Percentiles rank a stretch among this genome's conserved stretches.
phyloP scores from a whole-genome alignment of 2,888 invertebrate genomes.

The Drosophila paramelanica region DNA sequence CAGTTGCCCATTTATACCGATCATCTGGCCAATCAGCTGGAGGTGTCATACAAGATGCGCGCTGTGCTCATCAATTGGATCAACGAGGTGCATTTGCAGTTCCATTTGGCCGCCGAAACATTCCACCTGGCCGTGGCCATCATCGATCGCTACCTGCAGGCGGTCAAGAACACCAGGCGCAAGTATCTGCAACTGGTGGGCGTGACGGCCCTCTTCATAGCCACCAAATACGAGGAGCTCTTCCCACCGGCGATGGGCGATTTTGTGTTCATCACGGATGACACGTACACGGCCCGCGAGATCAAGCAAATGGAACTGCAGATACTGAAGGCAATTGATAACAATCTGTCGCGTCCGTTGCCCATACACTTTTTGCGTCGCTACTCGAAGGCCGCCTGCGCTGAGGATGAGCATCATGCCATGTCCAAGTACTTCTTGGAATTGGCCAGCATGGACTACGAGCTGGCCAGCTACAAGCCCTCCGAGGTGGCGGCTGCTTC shows the following conservation, averaged over 20 bases:
- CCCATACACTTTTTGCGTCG: conserved; percentile 95
- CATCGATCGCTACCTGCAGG: conserved; percentile 93
- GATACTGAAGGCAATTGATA: conserved; percentile 91
- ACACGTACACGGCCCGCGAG: conserved; percentile 92
- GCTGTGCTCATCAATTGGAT: conserved; percentile 96
- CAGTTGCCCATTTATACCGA: conserved; percentile 88
- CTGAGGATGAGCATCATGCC: conserved; percentile 89
- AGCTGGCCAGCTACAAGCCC: conserved; percentile 91
- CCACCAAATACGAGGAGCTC: conserved; percentile 98
- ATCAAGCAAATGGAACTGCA: conserved; percentile 93
- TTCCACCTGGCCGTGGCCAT: conserved; percentile 94
- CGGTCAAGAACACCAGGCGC: conserved; percentile 87
- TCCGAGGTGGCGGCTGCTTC: conserved; percentile 88
- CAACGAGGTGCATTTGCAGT: conserved; percentile 95
- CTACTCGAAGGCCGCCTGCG: conserved; percentile 88
- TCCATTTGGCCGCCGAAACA: conserved; percentile 94
- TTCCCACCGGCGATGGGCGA: conserved; percentile 94
- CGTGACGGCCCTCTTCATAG: conserved; percentile 94
- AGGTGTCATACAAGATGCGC: conserved; percentile 93
- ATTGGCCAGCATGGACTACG: conserved; percentile 92
- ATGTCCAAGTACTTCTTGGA: conserved; percentile 97
- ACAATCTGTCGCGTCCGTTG: conserved; percentile 93
- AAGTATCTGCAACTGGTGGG: conserved; percentile 94
- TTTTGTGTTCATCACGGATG: conserved; percentile 96
- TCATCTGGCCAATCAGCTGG: conserved; percentile 89